These are phyloP conservation scores for Cryptoblepharus egeriae DNA, from an alignment of 2,797 vertebrate species.

Conservation along the genomic window DNA sequence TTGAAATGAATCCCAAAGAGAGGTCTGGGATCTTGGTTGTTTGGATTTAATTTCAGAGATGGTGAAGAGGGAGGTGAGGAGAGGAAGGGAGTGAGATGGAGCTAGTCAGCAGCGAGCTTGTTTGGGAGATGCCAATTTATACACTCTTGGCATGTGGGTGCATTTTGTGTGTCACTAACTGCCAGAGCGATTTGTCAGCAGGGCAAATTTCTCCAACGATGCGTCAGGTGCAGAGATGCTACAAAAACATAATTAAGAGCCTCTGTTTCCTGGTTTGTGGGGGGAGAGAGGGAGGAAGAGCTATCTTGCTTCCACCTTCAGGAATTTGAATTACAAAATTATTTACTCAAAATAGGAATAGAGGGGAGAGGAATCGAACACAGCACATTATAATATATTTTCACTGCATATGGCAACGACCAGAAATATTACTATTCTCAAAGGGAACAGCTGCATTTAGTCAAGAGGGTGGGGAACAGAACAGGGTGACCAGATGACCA, in stretches of 20 bases:
- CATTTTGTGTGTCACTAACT: constrained; percentile 48
- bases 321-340: constrained; percentile 31
- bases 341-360: constrained; percentile 18
- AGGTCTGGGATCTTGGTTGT: not conserved
- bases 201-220: constrained; percentile 46
- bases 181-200: constrained; percentile 57
- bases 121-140: constrained; percentile 47
- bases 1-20: constrained; percentile 32
- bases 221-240: constrained; percentile 42
- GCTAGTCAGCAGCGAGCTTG: constrained; percentile 39
- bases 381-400: constrained; percentile 3
- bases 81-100: fast-evolving
- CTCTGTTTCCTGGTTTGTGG: not conserved
- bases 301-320: constrained; percentile 24
- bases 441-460: not conserved
- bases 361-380: not conserved
- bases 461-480: too few species aligned
- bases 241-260: constrained; percentile 40
- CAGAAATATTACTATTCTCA: constrained; percentile 10
- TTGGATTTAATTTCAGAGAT: constrained; percentile 29
- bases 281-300: constrained; percentile 27
- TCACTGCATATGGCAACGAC: not conserved
- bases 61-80: not conserved
- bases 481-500: too few species aligned
- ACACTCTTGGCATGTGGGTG: constrained; percentile 33